phyloP scores from a whole-genome alignment of 2,888 invertebrate species.

The Graphium colonna region DNA sequence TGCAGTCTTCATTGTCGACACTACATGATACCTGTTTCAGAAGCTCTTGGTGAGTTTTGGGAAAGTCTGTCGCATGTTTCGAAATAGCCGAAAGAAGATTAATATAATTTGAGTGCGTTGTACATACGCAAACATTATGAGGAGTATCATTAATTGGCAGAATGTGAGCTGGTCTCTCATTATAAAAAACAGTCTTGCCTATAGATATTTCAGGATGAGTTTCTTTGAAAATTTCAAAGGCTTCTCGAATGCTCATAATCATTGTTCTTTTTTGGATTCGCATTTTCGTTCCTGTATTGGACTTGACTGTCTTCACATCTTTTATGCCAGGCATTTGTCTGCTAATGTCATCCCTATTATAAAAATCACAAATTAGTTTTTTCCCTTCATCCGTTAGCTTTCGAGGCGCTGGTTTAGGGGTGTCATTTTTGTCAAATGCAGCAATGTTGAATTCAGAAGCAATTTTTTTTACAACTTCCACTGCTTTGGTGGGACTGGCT shows the following conservation, averaged over 20 bases:
- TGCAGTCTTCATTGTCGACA: slow-evolving; percentile 27
- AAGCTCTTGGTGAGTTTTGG: slow-evolving; percentile 25
- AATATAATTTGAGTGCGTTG: slow-evolving; percentile 31
- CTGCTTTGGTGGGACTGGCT: no score
- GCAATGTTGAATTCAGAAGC: no score
- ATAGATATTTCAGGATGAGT: neutral
- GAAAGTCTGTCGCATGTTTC: slow-evolving; percentile 25
- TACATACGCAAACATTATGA: slow-evolving; percentile 32
- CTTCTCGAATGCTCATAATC: slow-evolving; percentile 26
- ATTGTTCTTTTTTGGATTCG: slow-evolving; percentile 30
- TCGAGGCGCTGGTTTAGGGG: no score
- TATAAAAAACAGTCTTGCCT: slow-evolving; percentile 25
- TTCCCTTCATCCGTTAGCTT: slow-evolving; percentile 20
- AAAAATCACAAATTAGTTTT: slow-evolving; percentile 23
- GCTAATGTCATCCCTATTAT: slow-evolving; percentile 28
- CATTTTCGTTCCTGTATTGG: slow-evolving; percentile 25
- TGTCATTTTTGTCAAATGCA: no score
- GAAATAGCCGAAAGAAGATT: slow-evolving; percentile 28
- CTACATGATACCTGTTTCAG: slow-evolving; percentile 26
- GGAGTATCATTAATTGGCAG: slow-evolving; percentile 29
- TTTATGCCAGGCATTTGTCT: slow-evolving; percentile 29
- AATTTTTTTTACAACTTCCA: no score
- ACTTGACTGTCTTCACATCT: slow-evolving; percentile 28
- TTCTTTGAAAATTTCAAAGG: neutral
- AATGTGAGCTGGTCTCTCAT: slow-evolving; percentile 28